phyloP scores from a whole-genome alignment of 2,888 invertebrate genomes.

The Branchinecta sandiegonensis region DNA sequence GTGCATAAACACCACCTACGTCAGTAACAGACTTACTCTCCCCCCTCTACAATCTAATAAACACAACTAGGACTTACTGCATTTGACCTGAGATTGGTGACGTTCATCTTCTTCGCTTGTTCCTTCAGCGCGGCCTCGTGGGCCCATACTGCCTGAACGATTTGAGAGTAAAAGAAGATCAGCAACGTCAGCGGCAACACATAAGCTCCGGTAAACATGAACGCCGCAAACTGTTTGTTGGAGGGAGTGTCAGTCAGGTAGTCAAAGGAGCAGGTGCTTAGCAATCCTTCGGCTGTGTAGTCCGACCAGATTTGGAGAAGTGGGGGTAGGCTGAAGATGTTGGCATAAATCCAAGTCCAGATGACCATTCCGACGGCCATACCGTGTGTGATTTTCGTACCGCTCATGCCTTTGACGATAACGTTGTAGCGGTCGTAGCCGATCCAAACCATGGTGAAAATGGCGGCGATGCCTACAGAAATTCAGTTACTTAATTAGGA shows the following conservation, averaged over 20 bases:
- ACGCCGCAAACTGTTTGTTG: slow-evolving; percentile 57
- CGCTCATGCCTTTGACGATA: slow-evolving; percentile 33
- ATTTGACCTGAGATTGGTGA: slow-evolving; percentile 52
- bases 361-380: background rate
- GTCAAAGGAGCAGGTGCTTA: slow-evolving; percentile 71
- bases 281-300: slow-evolving; percentile 56
- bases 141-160: slow-evolving; percentile 69
- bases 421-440: slow-evolving; percentile 36
- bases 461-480: slow-evolving; percentile 25
- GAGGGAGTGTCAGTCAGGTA: slow-evolving; percentile 64
- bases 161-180: slow-evolving; percentile 67
- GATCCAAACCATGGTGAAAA: slow-evolving; percentile 35
- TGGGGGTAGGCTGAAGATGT: slow-evolving; percentile 24
- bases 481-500: background rate
- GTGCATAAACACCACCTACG: background rate
- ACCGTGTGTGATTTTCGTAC: slow-evolving; percentile 23
- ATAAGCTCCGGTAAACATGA: slow-evolving; percentile 62
- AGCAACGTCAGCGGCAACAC: slow-evolving; percentile 60
- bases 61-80: no score
- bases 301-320: slow-evolving; percentile 23
- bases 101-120: slow-evolving; percentile 77
- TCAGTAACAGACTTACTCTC: slow-evolving; percentile 31
- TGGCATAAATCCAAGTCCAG: background rate
- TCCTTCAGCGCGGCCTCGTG: slow-evolving; percentile 68
- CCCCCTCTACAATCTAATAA: no score